These are phyloP conservation scores for Diglossa cyanea DNA, from an alignment of 2,797 vertebrate genomes.

Conservation along the genomic window DNA sequence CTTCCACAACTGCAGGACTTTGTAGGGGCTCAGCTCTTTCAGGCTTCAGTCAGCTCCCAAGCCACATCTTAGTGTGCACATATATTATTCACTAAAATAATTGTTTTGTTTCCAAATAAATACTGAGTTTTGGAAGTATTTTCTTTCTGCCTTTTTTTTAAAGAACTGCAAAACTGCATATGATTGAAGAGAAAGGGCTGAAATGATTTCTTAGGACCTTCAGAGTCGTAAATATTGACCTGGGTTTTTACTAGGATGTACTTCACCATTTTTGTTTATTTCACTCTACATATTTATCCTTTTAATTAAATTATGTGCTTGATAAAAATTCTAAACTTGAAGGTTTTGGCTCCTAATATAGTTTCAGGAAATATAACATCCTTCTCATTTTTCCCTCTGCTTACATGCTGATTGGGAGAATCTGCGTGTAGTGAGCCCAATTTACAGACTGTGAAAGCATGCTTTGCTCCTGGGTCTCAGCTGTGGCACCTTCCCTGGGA, in stretches of 20 bases:
- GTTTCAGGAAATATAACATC: neutral
- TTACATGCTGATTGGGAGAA: neutral
- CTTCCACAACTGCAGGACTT: neutral
- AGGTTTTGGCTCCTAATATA: neutral
- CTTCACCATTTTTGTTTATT: neutral
- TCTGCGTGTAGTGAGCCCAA: fast-evolving
- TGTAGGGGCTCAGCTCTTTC: neutral
- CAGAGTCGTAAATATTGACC: neutral
- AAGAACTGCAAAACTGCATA: neutral
- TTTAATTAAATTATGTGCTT: neutral
- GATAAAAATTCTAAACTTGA: neutral
- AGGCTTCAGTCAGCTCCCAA: neutral
- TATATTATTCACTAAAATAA: neutral
- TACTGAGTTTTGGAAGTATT: neutral
- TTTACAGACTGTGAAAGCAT: neutral
- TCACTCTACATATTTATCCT: neutral
- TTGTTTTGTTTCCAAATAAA: neutral
- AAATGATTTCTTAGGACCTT: neutral
- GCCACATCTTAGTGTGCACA: neutral
- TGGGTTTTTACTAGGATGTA: neutral
- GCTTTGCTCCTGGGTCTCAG: fast-evolving
- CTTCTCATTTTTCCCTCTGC: neutral
- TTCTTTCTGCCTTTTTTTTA: neutral
- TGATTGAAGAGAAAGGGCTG: neutral
- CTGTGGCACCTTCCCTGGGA: fast-evolving